A percentile compares a stretch with the other conserved stretches of the same genome.
Evolutionary conservation across 2,113 vertebrate genomes (phyloP).

Genomic region (Ailurus styani): DNA sequence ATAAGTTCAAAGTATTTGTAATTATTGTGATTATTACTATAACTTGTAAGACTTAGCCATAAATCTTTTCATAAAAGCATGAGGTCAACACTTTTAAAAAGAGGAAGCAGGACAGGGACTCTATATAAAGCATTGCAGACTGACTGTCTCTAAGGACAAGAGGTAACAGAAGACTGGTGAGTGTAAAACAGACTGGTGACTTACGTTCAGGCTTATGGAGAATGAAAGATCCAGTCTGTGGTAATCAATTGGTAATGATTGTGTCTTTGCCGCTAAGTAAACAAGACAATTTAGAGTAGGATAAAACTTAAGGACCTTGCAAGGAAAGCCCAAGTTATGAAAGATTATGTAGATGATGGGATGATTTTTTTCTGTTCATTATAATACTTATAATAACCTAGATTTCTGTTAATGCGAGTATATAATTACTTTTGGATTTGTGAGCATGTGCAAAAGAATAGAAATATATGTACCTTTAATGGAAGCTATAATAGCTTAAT

Average conservation of each 20-base stretch:
- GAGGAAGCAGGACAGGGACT: slow-evolving; percentile 49
- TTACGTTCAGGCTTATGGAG: neutral
- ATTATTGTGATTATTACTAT: slow-evolving; percentile 66
- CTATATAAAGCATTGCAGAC: slow-evolving; percentile 68
- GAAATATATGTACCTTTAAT: neutral
- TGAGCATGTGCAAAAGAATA: neutral
- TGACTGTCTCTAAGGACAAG: slow-evolving; percentile 41
- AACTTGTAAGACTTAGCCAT: slow-evolving; percentile 66
- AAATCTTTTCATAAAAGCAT: slow-evolving; percentile 64
- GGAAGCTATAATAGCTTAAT: neutral
- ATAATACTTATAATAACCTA: neutral
- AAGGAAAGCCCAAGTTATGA: neutral
- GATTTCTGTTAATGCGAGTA: neutral
- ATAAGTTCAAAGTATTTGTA: slow-evolving; percentile 75
- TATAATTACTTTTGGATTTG: neutral
- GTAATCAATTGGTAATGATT: neutral
- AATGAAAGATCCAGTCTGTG: neutral
- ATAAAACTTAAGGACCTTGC: neutral
- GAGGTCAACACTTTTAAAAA: slow-evolving; percentile 75
- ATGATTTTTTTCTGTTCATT: neutral
- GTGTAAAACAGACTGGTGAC: slow-evolving; percentile 45
- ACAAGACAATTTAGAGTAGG: neutral
- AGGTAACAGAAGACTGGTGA: slow-evolving; percentile 75
- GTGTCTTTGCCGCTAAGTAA: neutral
- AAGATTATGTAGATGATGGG: neutral